These are phyloP conservation scores for Pyralis farinalis DNA, from an alignment of 2,888 invertebrate species.

Conservation along the genomic window DNA sequence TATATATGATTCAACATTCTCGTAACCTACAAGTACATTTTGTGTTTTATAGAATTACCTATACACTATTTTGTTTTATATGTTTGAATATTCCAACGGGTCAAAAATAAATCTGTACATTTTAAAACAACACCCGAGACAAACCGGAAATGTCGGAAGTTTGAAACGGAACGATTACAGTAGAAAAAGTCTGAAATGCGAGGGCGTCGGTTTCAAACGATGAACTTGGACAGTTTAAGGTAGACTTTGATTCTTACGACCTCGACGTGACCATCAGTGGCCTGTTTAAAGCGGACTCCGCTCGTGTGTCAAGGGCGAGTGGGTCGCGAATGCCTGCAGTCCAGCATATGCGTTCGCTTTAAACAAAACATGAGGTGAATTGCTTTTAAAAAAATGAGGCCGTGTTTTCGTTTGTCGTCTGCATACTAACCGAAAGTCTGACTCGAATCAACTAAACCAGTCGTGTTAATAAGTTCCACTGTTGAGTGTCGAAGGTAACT, in stretches of 20 bases:
- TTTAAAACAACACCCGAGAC: conserved; percentile 42
- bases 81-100: conserved; percentile 67
- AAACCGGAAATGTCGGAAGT: conserved; percentile 38
- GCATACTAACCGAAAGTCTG: conserved; percentile 24
- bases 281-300: too few species aligned
- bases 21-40: conserved; percentile 78
- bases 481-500: conserved; percentile 42
- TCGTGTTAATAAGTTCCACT: conserved; percentile 19
- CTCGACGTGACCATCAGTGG: too few species aligned
- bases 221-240: conserved; percentile 17
- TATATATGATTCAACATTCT: conserved; percentile 75
- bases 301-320: too few species aligned
- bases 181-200: conserved; percentile 69
- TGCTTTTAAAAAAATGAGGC: too few species aligned
- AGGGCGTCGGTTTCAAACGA: conserved; percentile 48
- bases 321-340: too few species aligned
- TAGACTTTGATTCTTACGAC: too few species aligned
- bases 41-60: conserved; percentile 74
- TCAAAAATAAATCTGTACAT: conserved; percentile 59
- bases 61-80: conserved; percentile 71
- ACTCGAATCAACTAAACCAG: conserved; percentile 3
- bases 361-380: too few species aligned
- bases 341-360: too few species aligned
- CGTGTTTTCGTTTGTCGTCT: too few species aligned
- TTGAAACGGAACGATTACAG: conserved; percentile 46